Conservation (phyloP, 2,113 vertebrate genomes). For the Oryctolagus cuniculus region mOryCun1.1 NC_091433.1:2146501-2147000, state of each 20-base stretch:
- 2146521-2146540: conserved; percentile 29
- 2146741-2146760: background rate
- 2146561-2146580: background rate
- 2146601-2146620: fast-evolving
- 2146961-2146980: background rate
- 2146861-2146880: fast-evolving
- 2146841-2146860: background rate
- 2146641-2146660: background rate
- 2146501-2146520: background rate
- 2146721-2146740: background rate
- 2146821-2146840: background rate
- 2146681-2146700: background rate
- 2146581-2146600: fast-evolving
- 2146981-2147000: background rate
- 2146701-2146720: background rate
- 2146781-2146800: background rate
- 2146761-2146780: background rate
- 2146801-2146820: background rate
- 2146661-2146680: fast-evolving
- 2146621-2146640: too few relatives aligned
- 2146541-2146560: background rate
- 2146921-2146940: background rate
- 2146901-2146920: fast-evolving
- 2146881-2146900: fast-evolving
- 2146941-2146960: fast-evolving